Evolutionary conservation across 2,888 invertebrate genomes (phyloP).

Genomic region (Eremobia ochroleuca): DNA sequence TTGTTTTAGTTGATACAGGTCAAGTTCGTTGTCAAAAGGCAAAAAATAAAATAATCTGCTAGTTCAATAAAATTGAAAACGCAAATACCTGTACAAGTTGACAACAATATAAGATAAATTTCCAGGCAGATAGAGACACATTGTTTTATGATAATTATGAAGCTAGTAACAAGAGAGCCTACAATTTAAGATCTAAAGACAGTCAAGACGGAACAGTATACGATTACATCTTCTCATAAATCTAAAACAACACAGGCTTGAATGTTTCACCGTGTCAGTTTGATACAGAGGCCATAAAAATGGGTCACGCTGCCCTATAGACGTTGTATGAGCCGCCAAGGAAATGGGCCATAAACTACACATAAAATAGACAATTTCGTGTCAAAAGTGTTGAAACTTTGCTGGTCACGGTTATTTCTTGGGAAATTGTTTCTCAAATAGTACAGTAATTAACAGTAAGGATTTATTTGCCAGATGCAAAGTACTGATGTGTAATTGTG

Average conservation of each 20-base stretch:
- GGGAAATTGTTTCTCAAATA: not conserved
- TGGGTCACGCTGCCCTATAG: slow-evolving; percentile 71
- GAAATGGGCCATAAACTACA: slow-evolving; percentile 66
- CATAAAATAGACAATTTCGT: slow-evolving; percentile 51
- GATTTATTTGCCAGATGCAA: not conserved
- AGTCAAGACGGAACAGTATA: not conserved
- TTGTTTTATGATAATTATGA: not conserved
- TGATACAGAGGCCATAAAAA: slow-evolving; percentile 63
- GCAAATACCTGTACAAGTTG: not conserved
- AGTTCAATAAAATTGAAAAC: not conserved
- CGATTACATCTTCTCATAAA: slow-evolving; percentile 44
- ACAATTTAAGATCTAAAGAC: not conserved
- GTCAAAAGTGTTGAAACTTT: slow-evolving; percentile 56
- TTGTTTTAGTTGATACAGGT: no score
- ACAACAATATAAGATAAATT: not conserved
- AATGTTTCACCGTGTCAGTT: slow-evolving; percentile 38
- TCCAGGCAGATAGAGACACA: no score
- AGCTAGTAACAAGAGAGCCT: not conserved
- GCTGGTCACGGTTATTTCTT: slow-evolving; percentile 8
- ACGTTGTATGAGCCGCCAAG: slow-evolving; percentile 43
- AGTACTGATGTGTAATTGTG: not conserved
- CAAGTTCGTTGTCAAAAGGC: not conserved
- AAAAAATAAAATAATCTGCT: not conserved
- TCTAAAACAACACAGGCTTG: slow-evolving; percentile 19
- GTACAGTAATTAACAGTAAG: not conserved